Conservation (phyloP, 2,888 invertebrate genomes). For the Dasypolia templi region DNA sequence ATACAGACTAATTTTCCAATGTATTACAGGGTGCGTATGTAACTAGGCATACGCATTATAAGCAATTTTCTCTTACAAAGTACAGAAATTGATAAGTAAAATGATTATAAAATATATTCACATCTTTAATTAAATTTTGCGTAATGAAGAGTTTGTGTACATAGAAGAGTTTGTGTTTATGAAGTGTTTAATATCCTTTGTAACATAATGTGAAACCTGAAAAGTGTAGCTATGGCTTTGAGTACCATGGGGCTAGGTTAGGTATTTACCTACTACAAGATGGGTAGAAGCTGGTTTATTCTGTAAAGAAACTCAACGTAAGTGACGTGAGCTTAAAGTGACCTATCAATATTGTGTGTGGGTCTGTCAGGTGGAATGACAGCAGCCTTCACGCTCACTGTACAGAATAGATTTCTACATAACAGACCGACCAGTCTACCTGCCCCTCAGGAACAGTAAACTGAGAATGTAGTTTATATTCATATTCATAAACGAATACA, state of each 20-base stretch:
- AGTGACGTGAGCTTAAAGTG: not conserved
- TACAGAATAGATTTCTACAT: not conserved
- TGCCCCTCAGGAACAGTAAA: no score
- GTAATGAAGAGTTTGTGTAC: slow-evolving; percentile 12
- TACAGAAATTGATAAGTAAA: not conserved
- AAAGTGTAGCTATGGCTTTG: not conserved
- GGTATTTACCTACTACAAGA: not conserved
- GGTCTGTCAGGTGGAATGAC: no score
- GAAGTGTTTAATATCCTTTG: not conserved
- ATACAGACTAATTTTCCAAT: not conserved
- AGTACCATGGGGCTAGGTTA: not conserved
- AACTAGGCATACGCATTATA: not conserved
- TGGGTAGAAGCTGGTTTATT: not conserved
- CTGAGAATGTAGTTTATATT: not conserved
- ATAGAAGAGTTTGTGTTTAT: no score
- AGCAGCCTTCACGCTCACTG: not conserved
- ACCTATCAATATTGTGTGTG: no score
- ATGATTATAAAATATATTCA: not conserved
- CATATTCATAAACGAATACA: no score
- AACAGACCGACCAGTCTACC: not conserved
- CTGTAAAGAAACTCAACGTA: not conserved
- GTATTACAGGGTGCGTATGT: not conserved
- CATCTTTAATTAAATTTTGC: slow-evolving; percentile 1
- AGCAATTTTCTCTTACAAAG: slow-evolving; percentile 7
- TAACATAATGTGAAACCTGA: not conserved